phyloP scores from a whole-genome alignment of 2,888 invertebrate species.

The Nomada ruficornis region DNA sequence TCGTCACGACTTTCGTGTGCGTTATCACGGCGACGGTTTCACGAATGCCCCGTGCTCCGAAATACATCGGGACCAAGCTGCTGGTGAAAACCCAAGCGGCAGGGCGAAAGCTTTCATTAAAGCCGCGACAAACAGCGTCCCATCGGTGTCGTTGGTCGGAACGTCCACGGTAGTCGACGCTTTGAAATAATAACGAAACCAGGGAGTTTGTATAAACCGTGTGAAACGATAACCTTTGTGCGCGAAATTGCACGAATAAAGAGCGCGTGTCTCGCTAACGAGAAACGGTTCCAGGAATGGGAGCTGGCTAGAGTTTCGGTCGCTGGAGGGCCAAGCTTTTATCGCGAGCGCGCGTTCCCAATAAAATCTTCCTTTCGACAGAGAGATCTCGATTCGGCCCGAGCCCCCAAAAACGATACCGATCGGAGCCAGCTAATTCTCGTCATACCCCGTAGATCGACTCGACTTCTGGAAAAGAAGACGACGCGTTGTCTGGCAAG shows the following conservation, averaged over 20 bases:
- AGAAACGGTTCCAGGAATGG: not conserved
- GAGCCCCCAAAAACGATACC: constrained; percentile 15
- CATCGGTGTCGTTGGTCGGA: constrained; percentile 24
- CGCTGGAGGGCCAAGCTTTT: constrained; percentile 9
- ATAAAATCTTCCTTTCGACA: not conserved
- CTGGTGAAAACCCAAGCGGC: constrained; percentile 4
- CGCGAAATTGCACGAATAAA: constrained; percentile 39
- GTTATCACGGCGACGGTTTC: not conserved
- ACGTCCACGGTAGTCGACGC: constrained; percentile 22
- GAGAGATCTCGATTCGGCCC: not conserved
- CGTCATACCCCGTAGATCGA: not conserved
- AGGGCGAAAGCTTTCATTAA: constrained; percentile 29
- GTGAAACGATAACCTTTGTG: constrained; percentile 31
- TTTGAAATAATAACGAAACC: constrained; percentile 39
- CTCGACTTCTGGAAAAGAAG: constrained; percentile 27
- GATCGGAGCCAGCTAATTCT: constrained; percentile 1
- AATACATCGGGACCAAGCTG: constrained; percentile 13
- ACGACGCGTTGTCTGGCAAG: constrained; percentile 38
- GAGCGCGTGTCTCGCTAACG: constrained; percentile 25
- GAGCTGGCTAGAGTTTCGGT: constrained; percentile 6
- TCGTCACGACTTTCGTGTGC: constrained; percentile 6
- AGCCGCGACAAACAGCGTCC: constrained; percentile 39
- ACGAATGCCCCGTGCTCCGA: not conserved
- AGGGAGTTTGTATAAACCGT: constrained; percentile 20
- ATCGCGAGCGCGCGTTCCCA: not conserved